Evolutionary conservation across 2,113 vertebrate species (phyloP).

Genomic region (Sinocyclocheilus grahami): DNA sequence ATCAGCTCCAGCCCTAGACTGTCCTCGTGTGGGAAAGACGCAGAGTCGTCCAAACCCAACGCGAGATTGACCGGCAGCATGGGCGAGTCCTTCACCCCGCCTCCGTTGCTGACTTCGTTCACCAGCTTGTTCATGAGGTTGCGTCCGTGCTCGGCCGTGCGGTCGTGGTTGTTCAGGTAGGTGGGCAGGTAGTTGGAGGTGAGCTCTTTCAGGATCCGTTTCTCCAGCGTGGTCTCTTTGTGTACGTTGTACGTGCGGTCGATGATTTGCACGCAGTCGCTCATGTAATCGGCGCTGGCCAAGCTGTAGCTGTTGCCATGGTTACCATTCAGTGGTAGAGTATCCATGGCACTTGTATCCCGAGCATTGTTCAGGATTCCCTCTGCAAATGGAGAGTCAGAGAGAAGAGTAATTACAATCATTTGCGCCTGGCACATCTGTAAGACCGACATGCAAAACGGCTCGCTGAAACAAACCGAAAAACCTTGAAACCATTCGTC

Average conservation of each 20-base stretch:
- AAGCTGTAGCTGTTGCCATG: conserved; percentile 98
- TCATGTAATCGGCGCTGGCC: conserved; percentile 94
- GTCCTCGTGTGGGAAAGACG: conserved; percentile 71
- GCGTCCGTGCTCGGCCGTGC: conserved; percentile 87
- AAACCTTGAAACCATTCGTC: background rate
- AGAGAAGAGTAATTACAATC: conserved; percentile 4
- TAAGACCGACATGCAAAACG: background rate
- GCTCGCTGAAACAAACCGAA: background rate
- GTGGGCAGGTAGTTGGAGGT: conserved; percentile 97
- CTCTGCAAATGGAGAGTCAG: conserved; percentile 90
- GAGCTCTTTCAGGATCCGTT: conserved; percentile 99
- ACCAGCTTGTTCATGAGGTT: conserved; percentile 97
- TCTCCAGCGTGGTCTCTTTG: conserved; percentile 95
- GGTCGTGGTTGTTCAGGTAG: conserved; percentile 95
- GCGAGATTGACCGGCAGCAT: conserved; percentile 43
- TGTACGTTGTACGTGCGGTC: conserved; percentile 90
- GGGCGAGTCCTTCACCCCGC: conserved; percentile 43
- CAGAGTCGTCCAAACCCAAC: conserved; percentile 67
- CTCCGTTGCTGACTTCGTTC: conserved; percentile 83
- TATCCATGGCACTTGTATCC: conserved; percentile 99
- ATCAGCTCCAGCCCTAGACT: conserved; percentile 90
- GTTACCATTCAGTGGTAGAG: conserved; percentile 99
- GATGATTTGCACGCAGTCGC: conserved; percentile 98
- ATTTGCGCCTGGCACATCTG: background rate
- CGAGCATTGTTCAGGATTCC: conserved; percentile 99